Evolutionary conservation across 2,888 invertebrate genomes (phyloP).

Genomic region (Rapana venosa): DNA sequence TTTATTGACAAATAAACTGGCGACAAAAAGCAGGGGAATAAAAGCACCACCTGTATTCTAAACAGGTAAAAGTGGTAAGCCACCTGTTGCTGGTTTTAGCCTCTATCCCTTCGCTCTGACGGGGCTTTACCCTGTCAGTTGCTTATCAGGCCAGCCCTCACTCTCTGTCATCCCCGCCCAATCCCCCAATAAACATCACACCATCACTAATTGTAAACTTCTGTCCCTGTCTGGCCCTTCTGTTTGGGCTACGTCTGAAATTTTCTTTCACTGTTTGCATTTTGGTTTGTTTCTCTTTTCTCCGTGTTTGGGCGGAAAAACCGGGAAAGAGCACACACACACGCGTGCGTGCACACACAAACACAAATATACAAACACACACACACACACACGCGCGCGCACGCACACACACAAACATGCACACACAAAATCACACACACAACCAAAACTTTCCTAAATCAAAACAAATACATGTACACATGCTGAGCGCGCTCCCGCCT

Average conservation of each 20-base stretch:
- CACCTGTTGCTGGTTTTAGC: not conserved
- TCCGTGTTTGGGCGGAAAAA: not conserved
- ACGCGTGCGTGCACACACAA: not conserved
- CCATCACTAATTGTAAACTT: too few species aligned
- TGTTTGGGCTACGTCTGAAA: too few species aligned
- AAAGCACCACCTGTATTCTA: too few species aligned
- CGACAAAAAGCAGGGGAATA: too few species aligned
- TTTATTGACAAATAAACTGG: too few species aligned
- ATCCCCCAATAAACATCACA: not conserved
- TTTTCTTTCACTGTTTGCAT: not conserved
- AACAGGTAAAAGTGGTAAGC: not conserved
- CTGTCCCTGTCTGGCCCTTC: too few species aligned
- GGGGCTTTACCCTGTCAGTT: not conserved
- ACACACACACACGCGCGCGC: not conserved
- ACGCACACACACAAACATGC: conserved; percentile 14
- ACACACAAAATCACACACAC: not conserved
- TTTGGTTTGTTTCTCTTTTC: not conserved
- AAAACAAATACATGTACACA: too few species aligned
- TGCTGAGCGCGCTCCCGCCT: too few species aligned
- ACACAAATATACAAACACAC: not conserved
- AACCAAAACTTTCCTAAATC: too few species aligned
- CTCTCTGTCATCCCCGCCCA: not conserved
- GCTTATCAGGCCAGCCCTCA: not conserved
- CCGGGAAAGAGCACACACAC: not conserved
- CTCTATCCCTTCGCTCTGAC: not conserved